Evolutionary conservation across 2,797 vertebrate genomes (phyloP).

Genomic region (Poliocrania exsul): DNA sequence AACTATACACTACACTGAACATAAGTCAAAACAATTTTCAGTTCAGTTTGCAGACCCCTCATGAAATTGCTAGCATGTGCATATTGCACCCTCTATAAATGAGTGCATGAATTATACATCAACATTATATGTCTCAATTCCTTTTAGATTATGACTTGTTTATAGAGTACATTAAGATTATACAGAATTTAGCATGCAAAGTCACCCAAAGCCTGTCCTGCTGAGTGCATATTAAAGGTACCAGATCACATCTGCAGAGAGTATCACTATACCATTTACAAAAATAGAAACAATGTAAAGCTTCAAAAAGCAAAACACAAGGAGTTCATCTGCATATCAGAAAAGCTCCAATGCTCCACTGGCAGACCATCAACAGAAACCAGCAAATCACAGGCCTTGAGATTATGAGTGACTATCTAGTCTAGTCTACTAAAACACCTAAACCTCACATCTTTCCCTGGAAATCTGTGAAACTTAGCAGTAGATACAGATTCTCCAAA

Average conservation of each 20-base stretch:
- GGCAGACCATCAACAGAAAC: not conserved
- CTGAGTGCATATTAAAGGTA: not conserved
- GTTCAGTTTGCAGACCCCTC: slow-evolving; percentile 10
- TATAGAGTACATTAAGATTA: slow-evolving; percentile 7
- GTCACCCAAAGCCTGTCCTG: not conserved
- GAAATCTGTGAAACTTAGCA: not conserved
- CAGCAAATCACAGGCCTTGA: not conserved
- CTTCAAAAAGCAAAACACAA: not conserved
- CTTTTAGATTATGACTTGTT: slow-evolving; percentile 44
- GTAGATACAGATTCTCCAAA: not conserved
- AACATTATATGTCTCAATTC: not conserved
- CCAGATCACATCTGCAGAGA: not conserved
- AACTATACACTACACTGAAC: slow-evolving; percentile 38
- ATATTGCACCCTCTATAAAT: slow-evolving; percentile 34
- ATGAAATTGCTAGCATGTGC: slow-evolving; percentile 44
- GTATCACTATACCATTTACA: not conserved
- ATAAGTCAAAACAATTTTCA: slow-evolving; percentile 55
- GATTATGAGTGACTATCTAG: not conserved
- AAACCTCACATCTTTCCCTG: not conserved
- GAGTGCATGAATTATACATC: slow-evolving; percentile 54
- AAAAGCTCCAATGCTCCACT: not conserved
- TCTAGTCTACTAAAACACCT: not conserved
- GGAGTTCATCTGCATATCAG: not conserved
- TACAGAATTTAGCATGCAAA: not conserved
- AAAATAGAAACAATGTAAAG: not conserved